Evolutionary conservation across 2,888 invertebrate genomes (phyloP), one percentile per base, ranked within the genome.

Genomic region (Pyrrhia umbra): DNA sequence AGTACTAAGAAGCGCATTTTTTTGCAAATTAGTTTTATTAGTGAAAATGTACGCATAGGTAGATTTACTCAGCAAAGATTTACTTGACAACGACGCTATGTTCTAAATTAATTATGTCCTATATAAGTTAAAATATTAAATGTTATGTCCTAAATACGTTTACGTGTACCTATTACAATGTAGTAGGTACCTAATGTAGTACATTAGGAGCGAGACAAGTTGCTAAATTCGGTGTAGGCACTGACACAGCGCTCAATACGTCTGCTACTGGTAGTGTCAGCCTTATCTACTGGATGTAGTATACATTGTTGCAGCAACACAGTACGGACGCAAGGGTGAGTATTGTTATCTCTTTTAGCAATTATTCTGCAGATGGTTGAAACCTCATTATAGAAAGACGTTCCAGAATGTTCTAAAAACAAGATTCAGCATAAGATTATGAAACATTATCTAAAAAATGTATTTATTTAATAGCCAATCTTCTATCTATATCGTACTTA

Each of bases 121-220:
- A 5, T 13, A n/a, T 34, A 34, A 34, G 34, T 13, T n/a, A n/a
- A n/a, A 34, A 34, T n/a, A 34, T 34, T 5, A 13, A n/a, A 5
- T n/a, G 34, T 34, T n/a, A 34, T 34, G 13, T 34, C 13, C n/a
- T 13, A n/a, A 23, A 27, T 23, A 43, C 23, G n/a, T n/a, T n/a
- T n/a, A n/a, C n/a, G n/a, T n/a, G n/a, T n/a, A n/a, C n/a, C n/a
- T n/a, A n/a, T n/a, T n/a, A n/a, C n/a, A n/a, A n/a, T n/a, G n/a
- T n/a, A n/a, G 23, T 25, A 15, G 13, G 18, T 49, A 23, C 20
- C n/a, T 5, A 34, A 18, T 13, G 21, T 8, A 25, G 1, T 15
- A 70, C 23, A 45, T 49, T n/a, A 45, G 16, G 64, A 15, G 39
- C 9, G 13, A 10, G n/a, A 23, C n/a, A 30, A 30, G 45, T 40